Conservation (phyloP, 2,797 vertebrate species). For the Semotilus atromaculatus region DNA sequence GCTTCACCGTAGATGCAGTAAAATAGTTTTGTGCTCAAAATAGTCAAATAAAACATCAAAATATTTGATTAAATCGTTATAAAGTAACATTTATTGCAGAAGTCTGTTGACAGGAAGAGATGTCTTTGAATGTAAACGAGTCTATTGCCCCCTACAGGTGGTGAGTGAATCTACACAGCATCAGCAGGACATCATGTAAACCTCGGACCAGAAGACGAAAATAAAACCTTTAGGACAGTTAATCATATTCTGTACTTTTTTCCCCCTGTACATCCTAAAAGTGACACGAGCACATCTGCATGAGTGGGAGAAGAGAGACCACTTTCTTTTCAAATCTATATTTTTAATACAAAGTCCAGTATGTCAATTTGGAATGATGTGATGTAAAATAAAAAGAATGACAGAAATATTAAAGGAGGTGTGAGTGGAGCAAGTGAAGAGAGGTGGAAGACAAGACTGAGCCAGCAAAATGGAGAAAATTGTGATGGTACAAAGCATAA, state of each 20-base stretch:
- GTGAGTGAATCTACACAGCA: conserved; percentile 94
- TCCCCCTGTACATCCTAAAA: conserved; percentile 30
- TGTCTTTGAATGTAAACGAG: background rate
- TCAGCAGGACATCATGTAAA: conserved; percentile 88
- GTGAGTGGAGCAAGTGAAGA: background rate
- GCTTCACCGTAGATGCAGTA: background rate
- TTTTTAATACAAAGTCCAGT: background rate
- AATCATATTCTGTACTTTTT: conserved; percentile 28
- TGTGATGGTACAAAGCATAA: background rate
- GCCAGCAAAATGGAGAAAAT: conserved; percentile 1
- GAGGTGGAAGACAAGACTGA: background rate
- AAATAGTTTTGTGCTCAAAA: background rate
- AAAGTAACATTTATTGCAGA: background rate
- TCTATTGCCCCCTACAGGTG: conserved; percentile 73
- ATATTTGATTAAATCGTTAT: background rate
- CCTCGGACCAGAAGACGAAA: conserved; percentile 9
- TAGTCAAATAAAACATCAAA: background rate
- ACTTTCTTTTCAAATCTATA: background rate
- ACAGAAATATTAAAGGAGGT: background rate
- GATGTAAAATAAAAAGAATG: background rate
- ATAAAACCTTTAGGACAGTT: conserved; percentile 31
- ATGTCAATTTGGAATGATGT: background rate
- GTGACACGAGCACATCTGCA: conserved; percentile 48
- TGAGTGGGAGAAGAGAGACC: background rate
- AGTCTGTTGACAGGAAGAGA: background rate